Conservation (phyloP, 2,797 vertebrate genomes). For the Otolemur crassicaudatus region DNA sequence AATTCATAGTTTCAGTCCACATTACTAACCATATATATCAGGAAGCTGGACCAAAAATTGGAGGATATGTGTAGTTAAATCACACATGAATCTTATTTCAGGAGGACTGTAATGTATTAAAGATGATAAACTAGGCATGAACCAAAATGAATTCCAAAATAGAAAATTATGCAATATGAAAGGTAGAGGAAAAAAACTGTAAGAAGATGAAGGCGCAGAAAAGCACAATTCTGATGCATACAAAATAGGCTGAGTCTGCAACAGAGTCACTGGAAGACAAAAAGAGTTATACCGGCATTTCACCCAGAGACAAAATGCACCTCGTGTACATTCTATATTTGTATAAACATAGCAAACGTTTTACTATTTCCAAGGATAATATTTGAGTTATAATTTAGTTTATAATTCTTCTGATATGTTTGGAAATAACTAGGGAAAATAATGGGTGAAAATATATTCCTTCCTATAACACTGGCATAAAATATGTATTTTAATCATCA, state of each 20-base stretch:
- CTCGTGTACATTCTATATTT: not conserved
- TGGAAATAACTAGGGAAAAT: conserved; percentile 67
- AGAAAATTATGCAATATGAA: not conserved
- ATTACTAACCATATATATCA: not conserved
- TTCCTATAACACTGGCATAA: conserved; percentile 45
- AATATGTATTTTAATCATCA: conserved; percentile 73
- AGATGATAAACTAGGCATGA: not conserved
- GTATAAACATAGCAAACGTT: not conserved
- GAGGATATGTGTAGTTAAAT: not conserved
- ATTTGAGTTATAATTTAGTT: conserved; percentile 55
- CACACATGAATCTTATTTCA: not conserved
- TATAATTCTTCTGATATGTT: conserved; percentile 54
- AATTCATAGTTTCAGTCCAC: not conserved
- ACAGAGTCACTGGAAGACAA: not conserved
- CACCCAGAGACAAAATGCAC: not conserved
- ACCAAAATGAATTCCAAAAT: not conserved
- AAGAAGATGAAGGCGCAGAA: not conserved
- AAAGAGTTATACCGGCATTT: not conserved
- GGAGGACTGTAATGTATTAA: not conserved
- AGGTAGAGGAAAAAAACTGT: not conserved
- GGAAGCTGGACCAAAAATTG: not conserved
- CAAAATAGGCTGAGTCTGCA: not conserved
- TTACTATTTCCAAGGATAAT: conserved; percentile 25
- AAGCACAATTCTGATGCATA: not conserved
- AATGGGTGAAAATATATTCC: conserved; percentile 66